Evolutionary conservation across 2,113 vertebrate species (phyloP).

Genomic region (Lamprologus sp.): DNA sequence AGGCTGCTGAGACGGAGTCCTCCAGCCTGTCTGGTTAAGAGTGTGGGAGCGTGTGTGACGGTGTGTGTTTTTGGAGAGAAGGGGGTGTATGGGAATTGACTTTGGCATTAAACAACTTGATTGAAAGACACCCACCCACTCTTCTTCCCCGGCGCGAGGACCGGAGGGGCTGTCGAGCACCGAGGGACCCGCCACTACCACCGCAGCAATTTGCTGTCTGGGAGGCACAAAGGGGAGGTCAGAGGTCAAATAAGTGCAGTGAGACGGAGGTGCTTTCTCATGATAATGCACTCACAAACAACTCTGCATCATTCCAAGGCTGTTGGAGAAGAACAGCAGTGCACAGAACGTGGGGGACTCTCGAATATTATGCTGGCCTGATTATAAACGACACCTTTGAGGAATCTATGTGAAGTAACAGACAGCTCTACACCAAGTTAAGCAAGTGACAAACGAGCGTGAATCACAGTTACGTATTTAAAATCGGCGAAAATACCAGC

Average conservation of each 20-base stretch:
- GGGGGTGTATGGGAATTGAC: constrained; percentile 62
- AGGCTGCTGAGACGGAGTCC: constrained; percentile 61
- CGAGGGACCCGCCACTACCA: constrained; percentile 24
- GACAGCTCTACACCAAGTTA: neutral
- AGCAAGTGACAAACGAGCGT: neutral
- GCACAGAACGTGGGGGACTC: neutral
- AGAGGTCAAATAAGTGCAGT: constrained; percentile 83
- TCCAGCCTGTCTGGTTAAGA: constrained; percentile 68
- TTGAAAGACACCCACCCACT: constrained; percentile 39
- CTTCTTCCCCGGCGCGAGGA: neutral
- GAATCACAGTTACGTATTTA: neutral
- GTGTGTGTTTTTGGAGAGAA: constrained; percentile 10
- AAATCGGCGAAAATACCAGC: neutral
- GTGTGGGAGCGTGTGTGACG: constrained; percentile 69
- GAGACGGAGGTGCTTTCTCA: constrained; percentile 77
- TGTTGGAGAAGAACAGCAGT: neutral
- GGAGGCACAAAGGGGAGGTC: constrained; percentile 72
- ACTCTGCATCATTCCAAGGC: constrained; percentile 1
- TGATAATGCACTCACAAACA: constrained; percentile 72
- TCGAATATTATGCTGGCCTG: neutral
- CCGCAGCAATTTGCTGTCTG: constrained; percentile 79
- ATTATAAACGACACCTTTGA: neutral
- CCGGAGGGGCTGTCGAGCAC: neutral
- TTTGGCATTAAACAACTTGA: constrained; percentile 59
- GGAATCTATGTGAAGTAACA: neutral